Evolutionary conservation across 2,888 invertebrate species (phyloP), one percentile per base, ranked within the genome.

Genomic region (Epinotia nisella): DNA sequence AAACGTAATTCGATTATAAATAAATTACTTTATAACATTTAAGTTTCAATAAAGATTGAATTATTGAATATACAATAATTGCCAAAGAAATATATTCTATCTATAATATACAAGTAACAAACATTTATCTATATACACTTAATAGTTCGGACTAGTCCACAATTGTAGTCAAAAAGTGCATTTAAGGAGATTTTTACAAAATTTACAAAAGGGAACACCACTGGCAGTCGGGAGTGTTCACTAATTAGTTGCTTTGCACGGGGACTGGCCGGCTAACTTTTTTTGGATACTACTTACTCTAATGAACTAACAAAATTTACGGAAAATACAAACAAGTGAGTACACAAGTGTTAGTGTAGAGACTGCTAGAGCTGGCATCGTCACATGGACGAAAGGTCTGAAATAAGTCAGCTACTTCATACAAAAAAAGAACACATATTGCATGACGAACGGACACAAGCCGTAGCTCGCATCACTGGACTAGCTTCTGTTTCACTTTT

Each of bases 61-160:
- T 87, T 85, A 86, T 87, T 87, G 86, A 91, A 89, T 90, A 91
- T 91, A 92, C 90, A 91, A 85, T 85, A 84, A 89, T 86, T 86
- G 84, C 91, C 88, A 87, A 92, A 90, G 91, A 90, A 92, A 92
- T 90, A 91, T 90, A 87, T 86, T 91, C 93, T 93, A 93, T 93
- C 93, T 93, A 93, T 90, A 93, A 93, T 93, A 92, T 93, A 93
- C 93, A 93, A 85, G 90, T 93, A 93, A 93, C 93, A 92, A 93
- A 93, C 91, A 92, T 92, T 90, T 92, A 92, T 91, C 90, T 93
- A 92, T 93, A 84, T 93, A 93, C 93, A 93, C 87, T 90, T 90
- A 91, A 84, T 88, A 90, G 86, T 90, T 90, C 89, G 91, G 93
- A 93, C 93, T 93, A 93, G 93, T 92, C 91, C 87, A 87, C 87